A percentile compares a stretch with the other conserved stretches of the same genome.
These are phyloP conservation scores for Colletes gigas DNA, from an alignment of 1,140 invertebrate genomes.

Conservation along the genomic window DNA sequence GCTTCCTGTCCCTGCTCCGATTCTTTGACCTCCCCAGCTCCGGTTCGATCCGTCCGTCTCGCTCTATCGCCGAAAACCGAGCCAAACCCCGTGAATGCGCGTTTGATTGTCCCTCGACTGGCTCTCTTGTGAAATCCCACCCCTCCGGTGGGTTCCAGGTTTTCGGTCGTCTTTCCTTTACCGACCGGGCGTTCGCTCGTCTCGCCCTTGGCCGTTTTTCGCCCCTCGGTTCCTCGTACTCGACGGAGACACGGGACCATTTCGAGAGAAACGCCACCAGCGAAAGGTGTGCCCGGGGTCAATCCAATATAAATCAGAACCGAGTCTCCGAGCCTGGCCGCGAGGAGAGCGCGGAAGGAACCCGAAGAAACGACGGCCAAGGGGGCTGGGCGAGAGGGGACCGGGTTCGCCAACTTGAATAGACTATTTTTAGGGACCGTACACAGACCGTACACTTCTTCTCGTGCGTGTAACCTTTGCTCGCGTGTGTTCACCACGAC, in stretches of 20 bases:
- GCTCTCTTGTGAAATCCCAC: conserved; percentile 56
- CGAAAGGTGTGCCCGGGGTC: conserved; percentile 72
- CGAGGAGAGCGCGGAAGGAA: conserved; percentile 24
- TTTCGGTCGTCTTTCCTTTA: conserved; percentile 22
- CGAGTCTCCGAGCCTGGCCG: conserved; percentile 53
- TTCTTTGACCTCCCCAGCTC: conserved; percentile 39
- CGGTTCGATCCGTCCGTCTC: conserved; percentile 51
- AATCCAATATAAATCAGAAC: conserved; percentile 79
- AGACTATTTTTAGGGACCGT: conserved; percentile 66
- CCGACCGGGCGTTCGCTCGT: background rate
- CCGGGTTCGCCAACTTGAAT: conserved; percentile 55
- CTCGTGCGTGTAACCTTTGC: background rate
- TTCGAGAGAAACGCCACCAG: conserved; percentile 69
- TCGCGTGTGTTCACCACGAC: conserved; percentile 49
- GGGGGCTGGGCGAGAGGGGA: conserved; percentile 29
- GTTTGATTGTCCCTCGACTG: conserved; percentile 75
- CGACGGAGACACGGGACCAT: conserved; percentile 63
- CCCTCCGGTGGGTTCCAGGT: conserved; percentile 8
- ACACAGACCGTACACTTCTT: conserved; percentile 39
- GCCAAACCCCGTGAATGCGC: conserved; percentile 69
- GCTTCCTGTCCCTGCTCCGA: conserved; percentile 22
- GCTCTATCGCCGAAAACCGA: conserved; percentile 69
- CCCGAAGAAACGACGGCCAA: conserved; percentile 32
- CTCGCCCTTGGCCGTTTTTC: conserved; percentile 4
- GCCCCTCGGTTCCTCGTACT: conserved; percentile 15